These are phyloP conservation scores for Euzetes globulus DNA, from an alignment of 2,888 invertebrate species.

Conservation along the genomic window DNA sequence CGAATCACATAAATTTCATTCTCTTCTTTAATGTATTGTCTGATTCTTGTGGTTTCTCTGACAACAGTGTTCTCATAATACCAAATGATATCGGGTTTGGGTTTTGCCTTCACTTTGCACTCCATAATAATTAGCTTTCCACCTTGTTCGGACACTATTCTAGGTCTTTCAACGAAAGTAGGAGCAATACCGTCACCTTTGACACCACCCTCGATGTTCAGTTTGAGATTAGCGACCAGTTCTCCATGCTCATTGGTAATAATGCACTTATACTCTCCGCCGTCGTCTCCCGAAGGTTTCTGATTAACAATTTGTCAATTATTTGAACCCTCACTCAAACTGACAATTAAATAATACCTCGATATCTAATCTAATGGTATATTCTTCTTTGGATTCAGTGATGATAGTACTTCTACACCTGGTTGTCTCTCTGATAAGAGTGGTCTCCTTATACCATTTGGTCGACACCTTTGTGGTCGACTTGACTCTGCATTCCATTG, in stretches of 20 bases:
- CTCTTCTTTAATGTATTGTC: constrained; percentile 70
- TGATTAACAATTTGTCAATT: constrained; percentile 15
- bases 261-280: constrained; percentile 52
- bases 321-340: too few relatives aligned
- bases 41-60: constrained; percentile 47
- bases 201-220: constrained; percentile 50
- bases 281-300: constrained; percentile 49
- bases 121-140: constrained; percentile 96
- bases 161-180: constrained; percentile 94
- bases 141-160: constrained; percentile 95
- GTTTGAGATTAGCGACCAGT: constrained; percentile 50
- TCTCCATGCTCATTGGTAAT: constrained; percentile 52
- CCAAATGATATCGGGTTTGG: constrained; percentile 61
- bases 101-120: constrained; percentile 81
- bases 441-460: constrained; percentile 88
- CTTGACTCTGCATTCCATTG: constrained; percentile 84
- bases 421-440: constrained; percentile 62
- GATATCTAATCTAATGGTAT: constrained; percentile 41
- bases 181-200: constrained; percentile 61
- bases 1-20: constrained; percentile 80
- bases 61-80: constrained; percentile 37
- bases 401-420: constrained; percentile 38
- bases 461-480: constrained; percentile 91
- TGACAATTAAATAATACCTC: constrained; percentile 36
- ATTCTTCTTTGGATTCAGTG: constrained; percentile 41